Conservation (phyloP, 2,797 vertebrate species). For the Sebastes nivosus region DNA sequence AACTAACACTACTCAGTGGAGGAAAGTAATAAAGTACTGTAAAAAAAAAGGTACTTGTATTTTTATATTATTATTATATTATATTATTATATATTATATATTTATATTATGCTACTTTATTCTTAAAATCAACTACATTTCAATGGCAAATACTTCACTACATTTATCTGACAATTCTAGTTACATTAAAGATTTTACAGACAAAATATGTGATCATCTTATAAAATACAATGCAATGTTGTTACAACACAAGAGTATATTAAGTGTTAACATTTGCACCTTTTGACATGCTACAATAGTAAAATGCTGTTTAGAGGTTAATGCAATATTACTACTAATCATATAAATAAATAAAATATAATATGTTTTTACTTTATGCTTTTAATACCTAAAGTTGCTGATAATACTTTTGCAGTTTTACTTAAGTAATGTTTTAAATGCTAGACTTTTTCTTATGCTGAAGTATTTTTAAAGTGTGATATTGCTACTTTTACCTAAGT, state of each 20-base stretch:
- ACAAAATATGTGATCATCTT: neutral
- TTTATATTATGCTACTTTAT: neutral
- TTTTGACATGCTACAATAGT: neutral
- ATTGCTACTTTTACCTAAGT: no score
- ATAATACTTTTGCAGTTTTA: no score
- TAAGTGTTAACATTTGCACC: neutral
- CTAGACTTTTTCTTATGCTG: no score
- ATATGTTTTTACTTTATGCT: neutral
- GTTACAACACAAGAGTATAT: neutral
- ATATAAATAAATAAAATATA: no score
- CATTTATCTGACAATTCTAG: neutral
- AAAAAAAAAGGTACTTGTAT: neutral
- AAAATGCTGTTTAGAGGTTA: neutral
- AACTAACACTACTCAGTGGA: neutral
- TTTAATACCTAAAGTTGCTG: no score
- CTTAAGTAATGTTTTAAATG: no score
- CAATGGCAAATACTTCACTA: neutral
- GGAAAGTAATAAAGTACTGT: neutral
- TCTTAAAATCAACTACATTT: neutral
- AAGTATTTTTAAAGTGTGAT: no score
- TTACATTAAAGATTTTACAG: neutral
- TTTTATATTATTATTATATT: neutral
- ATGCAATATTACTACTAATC: neutral
- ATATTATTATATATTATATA: no score
- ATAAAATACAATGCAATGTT: neutral